Evolutionary conservation across 92 coral and sea anemone species (phyloP).

Genomic region (Porites evermanni): DNA sequence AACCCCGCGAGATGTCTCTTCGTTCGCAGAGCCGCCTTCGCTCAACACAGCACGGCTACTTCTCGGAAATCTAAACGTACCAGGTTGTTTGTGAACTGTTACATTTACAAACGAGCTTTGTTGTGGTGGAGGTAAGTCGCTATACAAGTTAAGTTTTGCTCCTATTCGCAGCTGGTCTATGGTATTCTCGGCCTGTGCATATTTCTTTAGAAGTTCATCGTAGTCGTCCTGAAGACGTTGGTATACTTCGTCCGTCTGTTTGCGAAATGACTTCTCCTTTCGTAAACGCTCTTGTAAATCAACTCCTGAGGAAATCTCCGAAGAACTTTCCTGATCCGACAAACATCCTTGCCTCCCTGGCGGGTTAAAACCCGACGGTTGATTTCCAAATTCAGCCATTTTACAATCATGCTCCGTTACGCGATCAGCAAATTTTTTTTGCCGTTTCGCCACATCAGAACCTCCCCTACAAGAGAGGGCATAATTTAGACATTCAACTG

Average conservation of each 20-base stretch:
- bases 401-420: slow-evolving; percentile 20
- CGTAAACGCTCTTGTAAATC: slow-evolving; percentile 60
- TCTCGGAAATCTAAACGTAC: slow-evolving; percentile 74
- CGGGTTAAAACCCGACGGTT: slow-evolving; percentile 64
- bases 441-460: slow-evolving; percentile 1
- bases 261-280: slow-evolving; percentile 53
- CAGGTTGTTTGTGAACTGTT: slow-evolving; percentile 77
- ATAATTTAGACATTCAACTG: neutral
- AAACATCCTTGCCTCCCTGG: slow-evolving; percentile 64
- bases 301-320: slow-evolving; percentile 71
- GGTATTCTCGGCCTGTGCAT: slow-evolving; percentile 98
- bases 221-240: slow-evolving; percentile 89
- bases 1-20: slow-evolving; percentile 13
- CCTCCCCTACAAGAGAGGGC: neutral
- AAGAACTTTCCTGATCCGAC: slow-evolving; percentile 69
- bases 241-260: slow-evolving; percentile 80
- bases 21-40: slow-evolving; percentile 14
- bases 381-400: slow-evolving; percentile 79
- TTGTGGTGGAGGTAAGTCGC: slow-evolving; percentile 92
- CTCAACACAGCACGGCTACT: slow-evolving; percentile 80
- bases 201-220: slow-evolving; percentile 87
- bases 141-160: slow-evolving; percentile 92
- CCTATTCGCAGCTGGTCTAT: slow-evolving; percentile 96
- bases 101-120: slow-evolving; percentile 72
- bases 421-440: slow-evolving; percentile 3